Percentiles rank a stretch among this genome's conserved stretches.
Evolutionary conservation across 1,140 invertebrate genomes (phyloP).

Genomic region (Drosophila sucinea): DNA sequence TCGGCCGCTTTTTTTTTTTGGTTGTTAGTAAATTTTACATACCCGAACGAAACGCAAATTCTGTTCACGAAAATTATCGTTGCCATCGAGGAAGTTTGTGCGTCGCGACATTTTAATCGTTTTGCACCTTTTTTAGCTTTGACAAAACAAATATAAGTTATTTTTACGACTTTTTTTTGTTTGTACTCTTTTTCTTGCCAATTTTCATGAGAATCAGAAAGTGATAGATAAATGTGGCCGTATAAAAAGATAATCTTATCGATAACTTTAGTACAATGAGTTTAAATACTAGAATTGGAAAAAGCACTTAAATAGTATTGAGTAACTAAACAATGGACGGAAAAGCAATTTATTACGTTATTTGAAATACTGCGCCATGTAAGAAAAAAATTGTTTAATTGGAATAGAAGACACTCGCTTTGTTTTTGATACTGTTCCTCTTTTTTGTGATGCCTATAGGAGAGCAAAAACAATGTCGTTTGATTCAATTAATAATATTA

Average conservation of each 20-base stretch:
- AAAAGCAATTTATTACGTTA: too few species aligned
- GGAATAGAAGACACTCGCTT: too few species aligned
- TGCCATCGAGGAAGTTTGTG: conserved; percentile 69
- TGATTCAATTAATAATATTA: too few species aligned
- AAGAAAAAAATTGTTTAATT: too few species aligned
- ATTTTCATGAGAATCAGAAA: neutral
- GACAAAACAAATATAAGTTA: neutral
- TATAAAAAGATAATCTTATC: neutral
- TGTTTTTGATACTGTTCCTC: too few species aligned
- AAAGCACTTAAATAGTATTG: neutral
- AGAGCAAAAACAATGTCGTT: too few species aligned
- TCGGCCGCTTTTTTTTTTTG: neutral
- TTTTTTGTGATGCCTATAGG: too few species aligned
- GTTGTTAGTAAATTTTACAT: conserved; percentile 34
- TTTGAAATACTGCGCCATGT: neutral
- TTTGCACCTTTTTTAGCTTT: neutral
- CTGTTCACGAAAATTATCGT: conserved; percentile 82
- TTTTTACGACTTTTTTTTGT: conserved; percentile 11
- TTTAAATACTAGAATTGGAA: neutral
- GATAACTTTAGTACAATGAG: neutral
- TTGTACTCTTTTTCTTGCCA: neutral
- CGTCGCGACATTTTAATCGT: conserved; percentile 55
- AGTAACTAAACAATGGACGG: too few species aligned
- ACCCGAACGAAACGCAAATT: conserved; percentile 83
- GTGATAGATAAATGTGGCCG: neutral